Evolutionary conservation across 1,140 invertebrate species (phyloP).

Genomic region (Hormaphis cornu): DNA sequence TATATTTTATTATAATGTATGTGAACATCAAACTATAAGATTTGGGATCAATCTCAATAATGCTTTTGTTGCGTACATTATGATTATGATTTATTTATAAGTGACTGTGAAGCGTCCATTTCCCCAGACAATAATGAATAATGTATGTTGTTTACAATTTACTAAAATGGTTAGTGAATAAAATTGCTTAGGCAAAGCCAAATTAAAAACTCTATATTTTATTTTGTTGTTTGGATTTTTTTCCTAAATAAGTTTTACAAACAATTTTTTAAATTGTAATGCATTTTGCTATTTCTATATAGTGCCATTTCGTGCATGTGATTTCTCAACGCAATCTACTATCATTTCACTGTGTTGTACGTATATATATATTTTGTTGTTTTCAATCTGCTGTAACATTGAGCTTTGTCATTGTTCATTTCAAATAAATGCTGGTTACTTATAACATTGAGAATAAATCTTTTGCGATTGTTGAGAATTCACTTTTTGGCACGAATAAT

Average conservation of each 20-base stretch:
- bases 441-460: not conserved
- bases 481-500: slow-evolving; percentile 22
- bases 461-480: slow-evolving; percentile 20
- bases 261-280: not conserved
- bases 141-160: not conserved
- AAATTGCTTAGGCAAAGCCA: not conserved
- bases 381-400: slow-evolving; percentile 7
- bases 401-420: not conserved
- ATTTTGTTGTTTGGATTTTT: not conserved
- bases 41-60: not conserved
- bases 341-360: not conserved
- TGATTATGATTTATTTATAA: too few species aligned
- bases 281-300: not conserved
- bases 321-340: slow-evolving; percentile 23
- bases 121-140: not conserved
- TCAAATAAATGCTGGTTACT: not conserved
- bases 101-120: not conserved
- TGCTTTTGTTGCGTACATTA: not conserved
- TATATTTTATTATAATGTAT: not conserved
- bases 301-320: slow-evolving; percentile 20
- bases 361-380: not conserved
- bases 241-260: not conserved
- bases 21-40: not conserved
- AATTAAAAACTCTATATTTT: not conserved
- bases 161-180: not conserved